A percentile compares a stretch with the other conserved stretches of the same genome.
Conservation (phyloP, 2,888 invertebrate genomes). For the Cenopis cana region DNA sequence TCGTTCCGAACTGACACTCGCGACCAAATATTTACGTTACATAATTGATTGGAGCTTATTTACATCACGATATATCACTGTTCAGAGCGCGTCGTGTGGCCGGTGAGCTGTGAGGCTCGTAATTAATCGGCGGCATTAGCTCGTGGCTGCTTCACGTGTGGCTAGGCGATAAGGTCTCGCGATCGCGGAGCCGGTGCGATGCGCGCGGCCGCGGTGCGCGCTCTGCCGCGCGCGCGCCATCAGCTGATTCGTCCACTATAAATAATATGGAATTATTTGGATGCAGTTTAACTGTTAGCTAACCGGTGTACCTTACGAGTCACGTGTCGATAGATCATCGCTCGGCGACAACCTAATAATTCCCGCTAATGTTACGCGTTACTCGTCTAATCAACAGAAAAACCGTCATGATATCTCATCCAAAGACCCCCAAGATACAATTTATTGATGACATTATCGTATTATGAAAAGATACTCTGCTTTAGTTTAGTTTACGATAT, state of each 20-base stretch:
- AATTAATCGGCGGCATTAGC: slow-evolving; percentile 38
- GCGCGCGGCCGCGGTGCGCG: slow-evolving; percentile 51
- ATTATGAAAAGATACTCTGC: not conserved
- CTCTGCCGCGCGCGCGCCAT: slow-evolving; percentile 51
- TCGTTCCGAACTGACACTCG: slow-evolving; percentile 23
- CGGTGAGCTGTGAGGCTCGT: slow-evolving; percentile 26
- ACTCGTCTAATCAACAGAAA: slow-evolving; percentile 10
- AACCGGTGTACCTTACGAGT: slow-evolving; percentile 45
- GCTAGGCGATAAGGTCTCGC: slow-evolving; percentile 32
- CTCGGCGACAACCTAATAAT: slow-evolving; percentile 11
- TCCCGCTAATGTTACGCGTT: slow-evolving; percentile 16
- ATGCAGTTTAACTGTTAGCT: slow-evolving; percentile 64
- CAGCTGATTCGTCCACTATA: slow-evolving; percentile 82
- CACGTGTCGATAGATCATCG: slow-evolving; percentile 32
- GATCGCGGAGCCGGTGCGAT: slow-evolving; percentile 48
- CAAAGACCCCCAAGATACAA: not conserved
- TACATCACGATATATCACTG: slow-evolving; percentile 44
- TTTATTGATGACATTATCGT: not conserved
- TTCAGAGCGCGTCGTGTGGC: slow-evolving; percentile 30
- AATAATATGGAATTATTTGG: slow-evolving; percentile 78
- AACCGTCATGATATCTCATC: slow-evolving; percentile 6
- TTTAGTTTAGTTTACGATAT: not conserved
- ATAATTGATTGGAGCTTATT: slow-evolving; percentile 33
- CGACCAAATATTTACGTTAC: slow-evolving; percentile 39
- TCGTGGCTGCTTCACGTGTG: slow-evolving; percentile 58